phyloP scores from a whole-genome alignment of 2,113 vertebrate genomes.

The Candoia aspera region DNA sequence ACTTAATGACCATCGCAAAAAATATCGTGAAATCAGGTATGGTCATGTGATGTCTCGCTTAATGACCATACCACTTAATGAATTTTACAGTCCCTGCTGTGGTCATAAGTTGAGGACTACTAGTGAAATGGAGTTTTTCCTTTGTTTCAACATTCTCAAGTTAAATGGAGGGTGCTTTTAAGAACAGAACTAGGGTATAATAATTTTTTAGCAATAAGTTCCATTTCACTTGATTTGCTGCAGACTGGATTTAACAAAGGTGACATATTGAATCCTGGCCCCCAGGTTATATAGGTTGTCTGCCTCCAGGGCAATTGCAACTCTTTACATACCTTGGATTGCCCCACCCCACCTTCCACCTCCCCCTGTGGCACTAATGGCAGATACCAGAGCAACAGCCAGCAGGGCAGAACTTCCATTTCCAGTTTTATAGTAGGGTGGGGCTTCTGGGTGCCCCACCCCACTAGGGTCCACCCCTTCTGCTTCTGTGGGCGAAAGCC shows the following conservation, averaged over 20 bases:
- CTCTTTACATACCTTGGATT: neutral
- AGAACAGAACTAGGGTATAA: neutral
- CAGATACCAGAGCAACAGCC: neutral
- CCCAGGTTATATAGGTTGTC: neutral
- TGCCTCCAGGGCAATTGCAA: neutral
- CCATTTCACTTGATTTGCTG: neutral
- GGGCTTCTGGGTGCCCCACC: neutral
- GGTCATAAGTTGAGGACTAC: too few relatives aligned
- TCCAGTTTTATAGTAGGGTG: neutral
- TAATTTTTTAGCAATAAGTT: neutral
- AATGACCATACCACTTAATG: too few relatives aligned
- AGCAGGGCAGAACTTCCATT: neutral
- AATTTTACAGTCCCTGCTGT: too few relatives aligned
- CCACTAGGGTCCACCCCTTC: neutral
- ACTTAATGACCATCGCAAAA: too few relatives aligned
- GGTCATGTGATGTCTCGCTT: too few relatives aligned
- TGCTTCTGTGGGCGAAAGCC: neutral
- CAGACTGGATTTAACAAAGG: neutral
- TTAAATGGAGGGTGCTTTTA: neutral
- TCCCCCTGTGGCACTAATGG: neutral
- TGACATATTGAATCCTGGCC: neutral
- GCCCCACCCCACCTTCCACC: too few relatives aligned
- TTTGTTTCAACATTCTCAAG: neutral
- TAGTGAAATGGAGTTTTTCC: neutral
- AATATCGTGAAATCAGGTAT: too few relatives aligned